These are phyloP conservation scores for Agrilus biguttatus DNA, from an alignment of 2,888 invertebrate species.

Conservation along the genomic window DNA sequence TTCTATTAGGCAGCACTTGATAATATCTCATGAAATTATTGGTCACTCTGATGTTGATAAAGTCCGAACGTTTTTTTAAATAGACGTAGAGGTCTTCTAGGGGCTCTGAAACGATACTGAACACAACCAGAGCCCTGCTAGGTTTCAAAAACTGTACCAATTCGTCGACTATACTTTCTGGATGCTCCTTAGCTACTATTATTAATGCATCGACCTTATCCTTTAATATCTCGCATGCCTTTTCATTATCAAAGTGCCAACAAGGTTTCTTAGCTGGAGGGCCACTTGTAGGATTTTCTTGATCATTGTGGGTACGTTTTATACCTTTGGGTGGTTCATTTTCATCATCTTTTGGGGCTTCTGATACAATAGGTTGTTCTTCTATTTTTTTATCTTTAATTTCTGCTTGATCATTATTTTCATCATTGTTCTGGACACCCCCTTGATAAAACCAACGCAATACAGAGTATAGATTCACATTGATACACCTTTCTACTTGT, in stretches of 20 bases:
- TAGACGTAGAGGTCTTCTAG: conserved; percentile 69
- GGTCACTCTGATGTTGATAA: conserved; percentile 62
- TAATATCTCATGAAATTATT: conserved; percentile 82
- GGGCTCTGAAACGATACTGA: conserved; percentile 66
- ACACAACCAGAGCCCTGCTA: conserved; percentile 77
- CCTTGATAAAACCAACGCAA: conserved; percentile 50
- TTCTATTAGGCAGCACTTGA: conserved; percentile 80
- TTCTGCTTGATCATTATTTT: neutral
- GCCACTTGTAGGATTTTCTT: conserved; percentile 5
- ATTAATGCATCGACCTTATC: conserved; percentile 60
- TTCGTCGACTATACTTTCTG: conserved; percentile 59
- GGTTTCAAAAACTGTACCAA: conserved; percentile 63
- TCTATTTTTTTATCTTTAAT: neutral
- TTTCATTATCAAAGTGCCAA: conserved; percentile 56
- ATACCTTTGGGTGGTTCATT: conserved; percentile 4
- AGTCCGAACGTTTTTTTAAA: conserved; percentile 55
- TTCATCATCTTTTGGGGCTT: conserved; percentile 4
- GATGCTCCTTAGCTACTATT: conserved; percentile 76
- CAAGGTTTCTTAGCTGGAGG: conserved; percentile 38
- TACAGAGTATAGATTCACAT: conserved; percentile 64
- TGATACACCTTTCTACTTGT: conserved; percentile 53
- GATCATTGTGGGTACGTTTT: neutral
- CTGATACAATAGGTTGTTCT: conserved; percentile 3
- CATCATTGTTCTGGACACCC: too few species aligned
- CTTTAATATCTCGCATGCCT: conserved; percentile 45